A percentile compares a stretch with the other conserved stretches of the same genome.
Evolutionary conservation across 2,888 invertebrate species (phyloP).

Genomic region (Mystacides longicornis): DNA sequence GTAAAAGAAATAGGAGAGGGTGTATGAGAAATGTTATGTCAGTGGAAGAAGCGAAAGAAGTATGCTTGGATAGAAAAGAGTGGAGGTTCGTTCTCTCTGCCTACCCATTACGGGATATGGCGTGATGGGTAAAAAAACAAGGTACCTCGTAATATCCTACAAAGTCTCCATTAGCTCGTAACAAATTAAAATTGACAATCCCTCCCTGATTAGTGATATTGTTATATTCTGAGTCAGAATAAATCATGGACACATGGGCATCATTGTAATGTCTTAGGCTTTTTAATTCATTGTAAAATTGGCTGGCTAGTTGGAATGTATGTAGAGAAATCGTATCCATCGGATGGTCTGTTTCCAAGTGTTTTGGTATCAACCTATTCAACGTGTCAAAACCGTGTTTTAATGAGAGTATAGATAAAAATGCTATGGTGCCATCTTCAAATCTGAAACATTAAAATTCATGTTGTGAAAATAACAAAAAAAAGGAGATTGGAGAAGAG

Average conservation of each 20-base stretch:
- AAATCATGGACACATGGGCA: conserved; percentile 58
- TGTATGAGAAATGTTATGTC: too few relatives aligned
- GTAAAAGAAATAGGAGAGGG: too few relatives aligned
- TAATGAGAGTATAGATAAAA: conserved; percentile 74
- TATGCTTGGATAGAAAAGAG: too few relatives aligned
- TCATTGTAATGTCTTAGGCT: conserved; percentile 67
- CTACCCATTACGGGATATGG: too few relatives aligned
- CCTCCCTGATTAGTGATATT: conserved; percentile 66
- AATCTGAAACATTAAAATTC: conserved; percentile 67
- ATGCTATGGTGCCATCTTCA: conserved; percentile 91
- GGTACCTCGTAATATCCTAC: conserved; percentile 83
- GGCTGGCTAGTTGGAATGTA: conserved; percentile 68
- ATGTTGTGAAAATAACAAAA: too few relatives aligned
- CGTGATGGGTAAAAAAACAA: not conserved
- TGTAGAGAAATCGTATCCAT: conserved; percentile 64
- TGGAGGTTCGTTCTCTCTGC: too few relatives aligned
- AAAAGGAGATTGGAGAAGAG: too few relatives aligned
- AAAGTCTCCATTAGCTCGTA: conserved; percentile 65
- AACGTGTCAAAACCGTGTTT: conserved; percentile 76
- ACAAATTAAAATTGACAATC: conserved; percentile 82
- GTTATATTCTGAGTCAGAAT: conserved; percentile 64
- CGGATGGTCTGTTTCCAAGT: conserved; percentile 35
- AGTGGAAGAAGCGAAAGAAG: too few relatives aligned
- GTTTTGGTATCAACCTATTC: conserved; percentile 53
- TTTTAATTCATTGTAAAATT: conserved; percentile 57